Conservation (phyloP, 2,888 invertebrate genomes). For the Xestia c-nigrum region DNA sequence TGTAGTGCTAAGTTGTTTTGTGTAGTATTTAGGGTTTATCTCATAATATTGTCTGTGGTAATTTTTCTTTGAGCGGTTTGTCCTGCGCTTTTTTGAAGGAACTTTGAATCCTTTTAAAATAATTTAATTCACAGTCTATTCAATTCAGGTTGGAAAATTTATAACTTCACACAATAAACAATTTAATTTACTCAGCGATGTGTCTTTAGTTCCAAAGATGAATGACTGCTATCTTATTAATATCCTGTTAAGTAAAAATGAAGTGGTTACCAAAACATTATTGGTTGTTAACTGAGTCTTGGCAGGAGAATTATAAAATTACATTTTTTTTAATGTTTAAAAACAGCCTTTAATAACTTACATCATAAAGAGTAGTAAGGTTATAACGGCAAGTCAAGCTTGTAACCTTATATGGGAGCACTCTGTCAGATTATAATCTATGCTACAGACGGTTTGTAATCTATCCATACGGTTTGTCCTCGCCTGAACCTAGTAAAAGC, state of each 20-base stretch:
- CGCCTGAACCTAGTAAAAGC: not conserved
- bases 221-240: not conserved
- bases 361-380: no score
- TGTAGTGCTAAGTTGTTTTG: slow-evolving; percentile 7
- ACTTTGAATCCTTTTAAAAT: not conserved
- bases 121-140: not conserved
- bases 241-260: no score
- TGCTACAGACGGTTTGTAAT: not conserved
- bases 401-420: no score
- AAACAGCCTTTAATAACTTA: not conserved
- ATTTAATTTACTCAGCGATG: not conserved
- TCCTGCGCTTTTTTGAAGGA: not conserved
- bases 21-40: not conserved
- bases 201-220: not conserved
- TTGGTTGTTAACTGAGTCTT: not conserved
- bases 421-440: no score
- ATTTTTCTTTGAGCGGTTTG: not conserved
- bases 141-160: not conserved
- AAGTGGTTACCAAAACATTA: not conserved
- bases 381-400: no score
- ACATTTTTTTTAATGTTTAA: slow-evolving; percentile 11
- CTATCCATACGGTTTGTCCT: not conserved
- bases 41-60: not conserved
- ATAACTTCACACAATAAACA: not conserved
- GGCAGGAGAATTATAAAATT: not conserved